Evolutionary conservation across 2,797 vertebrate genomes (phyloP).

Genomic region (Craterocephalus amniculus): DNA sequence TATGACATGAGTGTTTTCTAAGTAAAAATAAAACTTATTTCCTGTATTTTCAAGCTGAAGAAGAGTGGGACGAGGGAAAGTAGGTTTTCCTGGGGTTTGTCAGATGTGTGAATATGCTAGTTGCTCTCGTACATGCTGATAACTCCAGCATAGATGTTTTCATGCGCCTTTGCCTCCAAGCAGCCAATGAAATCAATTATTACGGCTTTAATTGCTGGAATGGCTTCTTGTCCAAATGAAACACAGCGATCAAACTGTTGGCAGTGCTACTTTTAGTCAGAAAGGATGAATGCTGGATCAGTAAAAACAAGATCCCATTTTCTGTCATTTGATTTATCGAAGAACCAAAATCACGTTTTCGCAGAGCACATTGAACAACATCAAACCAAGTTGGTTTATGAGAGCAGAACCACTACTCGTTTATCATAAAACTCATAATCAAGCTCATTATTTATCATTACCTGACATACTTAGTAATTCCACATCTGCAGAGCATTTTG

Average conservation of each 20-base stretch:
- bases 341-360: background rate
- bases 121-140: background rate
- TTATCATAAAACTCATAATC: background rate
- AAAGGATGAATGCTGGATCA: background rate
- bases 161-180: background rate
- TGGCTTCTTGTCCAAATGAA: background rate
- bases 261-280: background rate
- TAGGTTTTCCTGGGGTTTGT: too few relatives aligned
- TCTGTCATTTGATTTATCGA: background rate
- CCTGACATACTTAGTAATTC: background rate
- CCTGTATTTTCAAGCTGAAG: too few relatives aligned
- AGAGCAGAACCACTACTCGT: background rate
- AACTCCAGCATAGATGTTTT: background rate
- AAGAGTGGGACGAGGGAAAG: background rate
- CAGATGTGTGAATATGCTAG: background rate
- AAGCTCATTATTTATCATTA: background rate
- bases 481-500: background rate
- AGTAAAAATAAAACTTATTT: too few relatives aligned
- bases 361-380: background rate
- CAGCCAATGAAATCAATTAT: background rate
- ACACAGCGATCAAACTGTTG: background rate
- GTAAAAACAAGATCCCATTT: background rate
- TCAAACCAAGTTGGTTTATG: background rate
- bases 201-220: background rate
- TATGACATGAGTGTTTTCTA: too few relatives aligned